These are phyloP conservation scores for Sitta carolinensis DNA, from an alignment of 2,797 vertebrate genomes.

Conservation along the genomic window DNA sequence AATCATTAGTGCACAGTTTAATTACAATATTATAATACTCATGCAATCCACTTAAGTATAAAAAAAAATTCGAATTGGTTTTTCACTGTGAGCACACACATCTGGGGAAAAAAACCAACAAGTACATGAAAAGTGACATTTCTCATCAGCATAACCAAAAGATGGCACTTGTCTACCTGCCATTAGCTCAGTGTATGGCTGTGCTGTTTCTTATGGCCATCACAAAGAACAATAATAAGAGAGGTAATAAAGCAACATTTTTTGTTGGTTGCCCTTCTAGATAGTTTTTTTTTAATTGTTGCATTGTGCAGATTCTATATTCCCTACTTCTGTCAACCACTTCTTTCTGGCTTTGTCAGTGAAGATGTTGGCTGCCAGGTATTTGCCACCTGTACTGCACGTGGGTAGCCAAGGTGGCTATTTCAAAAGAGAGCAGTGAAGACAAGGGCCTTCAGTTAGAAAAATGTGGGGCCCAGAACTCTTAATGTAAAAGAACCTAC, in stretches of 20 bases:
- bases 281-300: constrained; percentile 27
- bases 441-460: constrained; percentile 14
- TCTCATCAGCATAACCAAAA: constrained; percentile 65
- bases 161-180: constrained; percentile 58
- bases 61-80: constrained; percentile 19
- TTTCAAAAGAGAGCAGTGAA: constrained; percentile 42
- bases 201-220: constrained; percentile 54
- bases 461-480: neutral
- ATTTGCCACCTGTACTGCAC: constrained; percentile 55
- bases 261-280: constrained; percentile 16
- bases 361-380: constrained; percentile 48
- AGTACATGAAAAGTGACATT: constrained; percentile 5
- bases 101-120: constrained; percentile 46
- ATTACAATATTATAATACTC: constrained; percentile 35
- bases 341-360: constrained; percentile 66
- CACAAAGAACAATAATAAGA: constrained; percentile 42
- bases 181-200: constrained; percentile 53
- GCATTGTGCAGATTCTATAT: constrained; percentile 35
- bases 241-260: constrained; percentile 33
- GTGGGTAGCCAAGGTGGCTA: constrained; percentile 40
- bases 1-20: constrained; percentile 33
- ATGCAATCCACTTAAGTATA: constrained; percentile 27
- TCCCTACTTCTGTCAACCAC: neutral
- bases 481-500: neutral
- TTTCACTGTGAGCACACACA: constrained; percentile 32